Conservation (phyloP, 2,797 vertebrate species). For the Urocyon cinereoargenteus region DNA sequence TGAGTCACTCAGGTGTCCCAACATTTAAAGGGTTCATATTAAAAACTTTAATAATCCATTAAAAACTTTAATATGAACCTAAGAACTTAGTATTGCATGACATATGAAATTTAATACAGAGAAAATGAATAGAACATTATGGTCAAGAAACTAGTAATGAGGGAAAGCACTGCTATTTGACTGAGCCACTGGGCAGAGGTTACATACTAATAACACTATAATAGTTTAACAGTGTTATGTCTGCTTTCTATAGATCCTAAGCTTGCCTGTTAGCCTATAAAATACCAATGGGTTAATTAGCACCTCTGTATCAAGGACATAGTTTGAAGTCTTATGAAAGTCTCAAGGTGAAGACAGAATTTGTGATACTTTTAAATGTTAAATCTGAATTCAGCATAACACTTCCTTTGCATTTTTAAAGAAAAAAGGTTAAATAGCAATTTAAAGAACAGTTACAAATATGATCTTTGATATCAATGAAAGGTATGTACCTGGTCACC, state of each 20-base stretch:
- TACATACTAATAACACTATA: not conserved
- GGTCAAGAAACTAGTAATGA: not conserved
- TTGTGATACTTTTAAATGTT: constrained; percentile 44
- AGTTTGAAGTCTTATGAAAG: constrained; percentile 18
- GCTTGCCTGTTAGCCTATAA: not conserved
- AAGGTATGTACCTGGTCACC: not conserved
- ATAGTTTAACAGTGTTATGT: not conserved
- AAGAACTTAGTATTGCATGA: not conserved
- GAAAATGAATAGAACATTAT: not conserved
- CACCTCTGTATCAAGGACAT: constrained; percentile 34
- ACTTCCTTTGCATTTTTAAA: constrained; percentile 48
- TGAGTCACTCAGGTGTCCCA: not conserved
- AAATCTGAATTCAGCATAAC: constrained; percentile 24
- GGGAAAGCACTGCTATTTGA: not conserved
- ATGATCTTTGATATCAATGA: not conserved
- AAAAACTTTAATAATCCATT: too few relatives aligned
- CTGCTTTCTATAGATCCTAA: not conserved
- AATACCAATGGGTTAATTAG: constrained; percentile 58
- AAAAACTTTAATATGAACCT: not conserved
- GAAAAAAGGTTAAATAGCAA: not conserved
- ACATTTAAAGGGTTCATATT: not conserved
- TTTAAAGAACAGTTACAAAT: constrained; percentile 12
- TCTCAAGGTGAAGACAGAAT: constrained; percentile 24
- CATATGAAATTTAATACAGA: not conserved
- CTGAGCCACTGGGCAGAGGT: not conserved